Conservation (phyloP, 2,888 invertebrate genomes). For the Malthinus flaveolus region DNA sequence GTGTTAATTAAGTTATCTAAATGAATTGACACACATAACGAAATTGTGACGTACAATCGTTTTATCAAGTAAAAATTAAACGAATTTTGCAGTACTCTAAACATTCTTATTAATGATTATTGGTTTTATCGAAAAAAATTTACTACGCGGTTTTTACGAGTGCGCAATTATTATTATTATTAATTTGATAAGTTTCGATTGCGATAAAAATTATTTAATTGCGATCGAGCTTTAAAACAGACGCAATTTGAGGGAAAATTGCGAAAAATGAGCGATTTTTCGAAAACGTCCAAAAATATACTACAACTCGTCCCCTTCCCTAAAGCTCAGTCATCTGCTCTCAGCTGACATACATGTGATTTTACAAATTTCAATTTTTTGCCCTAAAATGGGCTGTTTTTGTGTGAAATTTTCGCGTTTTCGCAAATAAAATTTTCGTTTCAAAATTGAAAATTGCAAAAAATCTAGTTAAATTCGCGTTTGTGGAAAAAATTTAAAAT, state of each 20-base stretch:
- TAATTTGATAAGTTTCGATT: no score
- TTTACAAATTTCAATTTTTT: conserved; percentile 3
- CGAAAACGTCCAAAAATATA: conserved; percentile 10
- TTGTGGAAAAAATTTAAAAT: conserved; percentile 6
- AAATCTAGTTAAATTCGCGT: not conserved
- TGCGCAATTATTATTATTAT: no score
- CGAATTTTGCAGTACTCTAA: not conserved
- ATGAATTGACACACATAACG: conserved; percentile 15
- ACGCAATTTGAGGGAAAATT: not conserved
- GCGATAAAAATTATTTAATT: not conserved
- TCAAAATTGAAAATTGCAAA: not conserved
- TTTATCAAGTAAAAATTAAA: conserved; percentile 19
- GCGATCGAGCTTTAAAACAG: not conserved
- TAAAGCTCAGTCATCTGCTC: conserved; percentile 24
- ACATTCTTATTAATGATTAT: not conserved
- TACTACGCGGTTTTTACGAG: no score
- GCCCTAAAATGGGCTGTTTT: no score
- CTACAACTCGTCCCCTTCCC: conserved; percentile 12
- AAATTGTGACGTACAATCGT: conserved; percentile 13
- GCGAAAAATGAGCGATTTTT: not conserved
- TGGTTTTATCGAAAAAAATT: not conserved
- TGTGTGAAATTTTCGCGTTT: conserved; percentile 2
- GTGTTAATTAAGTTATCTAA: conserved; percentile 19
- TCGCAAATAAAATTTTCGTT: not conserved
- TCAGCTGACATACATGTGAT: conserved; percentile 28